These are phyloP conservation scores for Malurus leucopterus DNA, from an alignment of 2,797 vertebrate genomes.

Conservation along the genomic window DNA sequence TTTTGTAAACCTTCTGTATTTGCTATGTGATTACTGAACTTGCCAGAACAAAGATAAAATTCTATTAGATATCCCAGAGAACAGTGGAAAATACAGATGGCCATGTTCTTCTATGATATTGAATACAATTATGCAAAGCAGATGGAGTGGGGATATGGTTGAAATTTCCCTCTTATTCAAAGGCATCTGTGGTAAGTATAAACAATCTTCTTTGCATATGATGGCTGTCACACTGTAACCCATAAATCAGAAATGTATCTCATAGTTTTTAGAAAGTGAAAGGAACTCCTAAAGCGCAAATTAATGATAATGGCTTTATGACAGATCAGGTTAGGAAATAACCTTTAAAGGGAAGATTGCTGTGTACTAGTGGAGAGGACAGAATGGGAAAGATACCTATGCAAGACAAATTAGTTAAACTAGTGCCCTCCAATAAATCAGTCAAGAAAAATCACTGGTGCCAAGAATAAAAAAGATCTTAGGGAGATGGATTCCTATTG, in stretches of 20 bases:
- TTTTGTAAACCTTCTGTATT: background rate
- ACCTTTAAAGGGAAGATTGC: slow-evolving; percentile 9
- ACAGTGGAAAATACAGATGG: background rate
- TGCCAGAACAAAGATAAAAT: background rate
- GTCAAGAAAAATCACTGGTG: slow-evolving; percentile 61
- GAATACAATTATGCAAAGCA: background rate
- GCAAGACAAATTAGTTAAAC: slow-evolving; percentile 65
- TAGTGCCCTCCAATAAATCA: slow-evolving; percentile 57
- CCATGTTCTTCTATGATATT: background rate
- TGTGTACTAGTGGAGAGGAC: slow-evolving; percentile 1
- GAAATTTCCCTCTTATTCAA: slow-evolving; percentile 3
- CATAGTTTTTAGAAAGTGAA: slow-evolving; percentile 1
- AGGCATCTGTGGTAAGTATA: slow-evolving; percentile 11
- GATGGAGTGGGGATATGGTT: background rate
- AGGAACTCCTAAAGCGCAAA: slow-evolving; percentile 3
- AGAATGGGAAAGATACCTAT: slow-evolving; percentile 54
- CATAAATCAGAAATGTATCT: slow-evolving; percentile 14
- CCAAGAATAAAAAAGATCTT: slow-evolving; percentile 61
- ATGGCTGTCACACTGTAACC: background rate
- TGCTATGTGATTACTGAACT: background rate
- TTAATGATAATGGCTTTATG: slow-evolving; percentile 15
- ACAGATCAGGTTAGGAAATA: background rate
- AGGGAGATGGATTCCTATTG: slow-evolving; percentile 70
- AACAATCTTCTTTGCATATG: slow-evolving; percentile 11
- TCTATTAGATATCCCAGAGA: background rate